These are phyloP conservation scores for Colletes collaris DNA, from an alignment of 2,888 invertebrate species.

Conservation along the genomic window DNA sequence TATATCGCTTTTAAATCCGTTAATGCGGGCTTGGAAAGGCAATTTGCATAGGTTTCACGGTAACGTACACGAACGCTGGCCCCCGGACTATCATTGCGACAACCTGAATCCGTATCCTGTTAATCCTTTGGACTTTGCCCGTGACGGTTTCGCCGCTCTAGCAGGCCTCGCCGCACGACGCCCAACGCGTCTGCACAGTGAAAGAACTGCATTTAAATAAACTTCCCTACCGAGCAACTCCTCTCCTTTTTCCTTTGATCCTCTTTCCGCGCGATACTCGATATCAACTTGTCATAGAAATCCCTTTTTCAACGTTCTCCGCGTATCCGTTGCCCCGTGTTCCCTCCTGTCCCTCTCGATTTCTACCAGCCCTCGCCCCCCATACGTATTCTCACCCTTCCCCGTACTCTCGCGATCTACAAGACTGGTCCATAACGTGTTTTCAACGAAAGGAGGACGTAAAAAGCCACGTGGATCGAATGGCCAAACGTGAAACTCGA, in stretches of 20 bases:
- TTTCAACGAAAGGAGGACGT: too few species aligned
- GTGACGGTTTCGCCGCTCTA: conserved; percentile 49
- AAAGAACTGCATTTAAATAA: conserved; percentile 52
- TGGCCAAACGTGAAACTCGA: too few species aligned
- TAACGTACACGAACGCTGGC: conserved; percentile 44
- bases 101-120: conserved; percentile 58
- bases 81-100: conserved; percentile 62
- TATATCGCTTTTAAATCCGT: conserved; percentile 81
- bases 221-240: conserved; percentile 20
- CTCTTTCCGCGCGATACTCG: conserved; percentile 34
- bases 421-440: too few species aligned
- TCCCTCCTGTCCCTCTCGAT: conserved; percentile 2
- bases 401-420: too few species aligned
- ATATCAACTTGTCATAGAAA: not conserved
- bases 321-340: not conserved
- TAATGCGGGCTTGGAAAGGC: conserved; percentile 75
- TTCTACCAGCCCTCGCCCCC: not conserved
- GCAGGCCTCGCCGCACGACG: conserved; percentile 1
- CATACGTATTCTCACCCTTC: not conserved
- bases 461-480: too few species aligned
- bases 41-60: conserved; percentile 78
- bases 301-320: not conserved
- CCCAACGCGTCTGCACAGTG: not conserved
- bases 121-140: conserved; percentile 72
- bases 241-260: conserved; percentile 1